Percentiles rank a stretch among this genome's conserved stretches.
Evolutionary conservation across 1,140 invertebrate species (phyloP).

Genomic region (Acromyrmex charruanus): DNA sequence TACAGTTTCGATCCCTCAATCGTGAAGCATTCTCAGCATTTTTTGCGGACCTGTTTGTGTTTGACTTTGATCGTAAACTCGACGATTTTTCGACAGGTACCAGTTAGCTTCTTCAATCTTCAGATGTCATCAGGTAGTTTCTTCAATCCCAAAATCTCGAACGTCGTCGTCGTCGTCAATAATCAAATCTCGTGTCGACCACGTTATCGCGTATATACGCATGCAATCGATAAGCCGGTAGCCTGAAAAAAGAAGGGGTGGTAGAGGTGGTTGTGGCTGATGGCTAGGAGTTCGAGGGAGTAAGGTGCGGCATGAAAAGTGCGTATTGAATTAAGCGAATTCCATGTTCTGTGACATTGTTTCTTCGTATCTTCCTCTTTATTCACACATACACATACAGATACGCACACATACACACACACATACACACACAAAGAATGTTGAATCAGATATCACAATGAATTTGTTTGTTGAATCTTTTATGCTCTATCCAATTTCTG

Average conservation of each 20-base stretch:
- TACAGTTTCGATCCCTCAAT: background rate
- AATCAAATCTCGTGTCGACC: slow-evolving; percentile 61
- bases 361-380: slow-evolving; percentile 21
- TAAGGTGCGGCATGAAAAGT: slow-evolving; percentile 47
- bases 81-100: background rate
- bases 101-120: background rate
- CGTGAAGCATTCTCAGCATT: background rate
- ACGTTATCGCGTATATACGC: slow-evolving; percentile 58
- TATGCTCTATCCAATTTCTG: background rate
- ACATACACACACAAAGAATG: background rate
- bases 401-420: background rate
- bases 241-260: slow-evolving; percentile 5
- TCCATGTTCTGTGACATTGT: slow-evolving; percentile 68
- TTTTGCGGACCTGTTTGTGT: background rate
- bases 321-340: slow-evolving; percentile 69
- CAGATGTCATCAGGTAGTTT: background rate
- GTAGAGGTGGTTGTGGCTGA: background rate
- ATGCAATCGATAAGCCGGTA: slow-evolving; percentile 68
- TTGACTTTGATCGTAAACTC: background rate
- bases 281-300: background rate
- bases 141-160: slow-evolving; percentile 22
- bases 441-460: background rate
- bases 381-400: background rate
- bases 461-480: background rate
- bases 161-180: slow-evolving; percentile 31